Percentiles rank a stretch among this genome's conserved stretches.
Evolutionary conservation across 2,113 vertebrate species (phyloP).

Genomic region (Apus apus): DNA sequence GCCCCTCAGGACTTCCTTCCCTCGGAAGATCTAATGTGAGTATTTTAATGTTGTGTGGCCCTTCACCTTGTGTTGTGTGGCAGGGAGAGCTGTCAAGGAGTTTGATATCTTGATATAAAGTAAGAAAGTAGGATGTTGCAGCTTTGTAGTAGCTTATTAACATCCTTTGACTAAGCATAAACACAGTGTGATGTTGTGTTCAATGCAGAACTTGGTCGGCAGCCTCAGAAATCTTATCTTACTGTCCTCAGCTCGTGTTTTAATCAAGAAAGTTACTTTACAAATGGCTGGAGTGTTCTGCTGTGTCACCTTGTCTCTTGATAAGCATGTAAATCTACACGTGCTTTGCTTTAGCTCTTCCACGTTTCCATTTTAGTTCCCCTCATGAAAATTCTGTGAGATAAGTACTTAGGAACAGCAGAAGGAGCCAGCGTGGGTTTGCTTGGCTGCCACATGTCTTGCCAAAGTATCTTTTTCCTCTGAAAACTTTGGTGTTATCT

Average conservation of each 20-base stretch:
- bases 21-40: slow-evolving; percentile 91
- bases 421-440: not conserved
- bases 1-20: slow-evolving; percentile 84
- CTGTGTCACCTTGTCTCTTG: not conserved
- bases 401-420: not conserved
- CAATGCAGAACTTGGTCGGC: not conserved
- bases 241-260: not conserved
- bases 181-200: not conserved
- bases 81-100: not conserved
- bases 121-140: not conserved
- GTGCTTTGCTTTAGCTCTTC: not conserved
- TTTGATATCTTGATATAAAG: rapidly evolving
- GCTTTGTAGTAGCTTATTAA: not conserved
- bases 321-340: not conserved
- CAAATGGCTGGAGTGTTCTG: not conserved
- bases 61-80: not conserved
- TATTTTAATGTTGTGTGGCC: slow-evolving; percentile 17
- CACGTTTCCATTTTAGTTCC: not conserved
- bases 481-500: not conserved
- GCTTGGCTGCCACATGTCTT: not conserved
- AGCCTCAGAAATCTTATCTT: not conserved
- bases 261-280: not conserved
- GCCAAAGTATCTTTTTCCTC: not conserved
- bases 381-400: not conserved
- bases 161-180: not conserved